Conservation (phyloP, 2,113 vertebrate genomes). For the Cichladusa arquata region DNA sequence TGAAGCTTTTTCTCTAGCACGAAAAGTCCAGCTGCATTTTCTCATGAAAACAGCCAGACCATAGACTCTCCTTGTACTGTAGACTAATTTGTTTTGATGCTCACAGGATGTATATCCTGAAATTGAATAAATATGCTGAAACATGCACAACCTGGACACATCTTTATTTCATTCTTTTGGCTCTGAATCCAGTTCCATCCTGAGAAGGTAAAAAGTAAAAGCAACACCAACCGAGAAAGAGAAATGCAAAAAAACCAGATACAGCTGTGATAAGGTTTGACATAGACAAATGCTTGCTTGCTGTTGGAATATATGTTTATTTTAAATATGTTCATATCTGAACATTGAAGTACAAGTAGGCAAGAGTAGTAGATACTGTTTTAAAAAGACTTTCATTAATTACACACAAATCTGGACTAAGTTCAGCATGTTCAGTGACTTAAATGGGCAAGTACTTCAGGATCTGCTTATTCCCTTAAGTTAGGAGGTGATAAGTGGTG, state of each 20-base stretch:
- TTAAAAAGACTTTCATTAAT: neutral
- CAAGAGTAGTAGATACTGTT: neutral
- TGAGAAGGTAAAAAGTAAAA: slow-evolving; percentile 28
- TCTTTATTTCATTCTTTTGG: slow-evolving; percentile 14
- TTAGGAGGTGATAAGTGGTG: neutral
- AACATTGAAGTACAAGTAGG: neutral
- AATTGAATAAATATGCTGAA: slow-evolving; percentile 24
- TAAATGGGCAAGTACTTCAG: neutral
- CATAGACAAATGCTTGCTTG: neutral
- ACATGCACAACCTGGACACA: neutral
- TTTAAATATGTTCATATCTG: neutral
- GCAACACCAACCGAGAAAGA: neutral
- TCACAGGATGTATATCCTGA: slow-evolving; percentile 35
- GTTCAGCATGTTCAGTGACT: neutral
- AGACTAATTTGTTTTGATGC: slow-evolving; percentile 47
- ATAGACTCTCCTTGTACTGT: neutral
- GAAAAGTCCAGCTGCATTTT: slow-evolving; percentile 25
- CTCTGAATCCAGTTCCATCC: neutral
- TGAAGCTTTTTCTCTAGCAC: neutral
- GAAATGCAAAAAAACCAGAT: neutral
- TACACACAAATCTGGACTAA: neutral
- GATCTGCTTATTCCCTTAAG: neutral
- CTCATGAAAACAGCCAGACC: neutral
- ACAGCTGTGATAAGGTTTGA: neutral
- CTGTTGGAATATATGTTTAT: neutral